Base-by-base conservation (phyloP, 2,888 invertebrate genomes). In the Ormyrus thymus region DNA sequence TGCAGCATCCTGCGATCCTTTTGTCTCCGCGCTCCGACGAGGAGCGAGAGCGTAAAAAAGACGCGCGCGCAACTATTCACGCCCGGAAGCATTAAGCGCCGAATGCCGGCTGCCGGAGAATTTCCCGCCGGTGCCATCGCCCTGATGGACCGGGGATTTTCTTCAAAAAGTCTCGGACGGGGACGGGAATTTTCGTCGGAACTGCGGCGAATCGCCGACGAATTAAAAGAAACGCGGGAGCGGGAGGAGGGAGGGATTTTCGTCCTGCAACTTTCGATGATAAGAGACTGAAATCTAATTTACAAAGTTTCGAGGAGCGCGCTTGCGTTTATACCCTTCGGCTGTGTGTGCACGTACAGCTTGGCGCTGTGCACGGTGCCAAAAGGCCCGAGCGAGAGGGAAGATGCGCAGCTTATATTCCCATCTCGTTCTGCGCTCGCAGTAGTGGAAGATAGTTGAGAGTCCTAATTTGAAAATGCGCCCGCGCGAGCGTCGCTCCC, bases 401-500 rank as follows among this genome's bases (percentile, higher is more conserved):
- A 6, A 55, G n/a, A 45, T 43, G n/a, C 45, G 45, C 9, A 53
- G 61, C 62, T 72, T 53, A 72, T 70, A 70, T 72, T 61, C 71
- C n/a, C 29, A 29, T 29, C 29, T 29, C 29, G 29, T 29, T 29
- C 29, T 29, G 29, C 29, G 29, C 61, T 11, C 6, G n/a, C 71
- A 46, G 13, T 15, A 46, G 56, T 5, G 46, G 6, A 59, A 29
- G 58, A 55, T 10, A 43, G 55, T 7, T 9, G 48, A 53, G 48
- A n/a, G 13, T 65, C 56, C 71, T 66, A 79, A 79, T 79, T 76
- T 72, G 76, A 79, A 79, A 80, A 80, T 64, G 72, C 61, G 48
- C 59, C 64, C 69, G 69, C 45, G 15, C 55, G 68, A 9, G 53
- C 45, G 53, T 70, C 70, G 64, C 65, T 65, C 51, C 68, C 55